Evolutionary conservation across 2,888 invertebrate species (phyloP).

Genomic region (Scrobipalpa atriplicella): DNA sequence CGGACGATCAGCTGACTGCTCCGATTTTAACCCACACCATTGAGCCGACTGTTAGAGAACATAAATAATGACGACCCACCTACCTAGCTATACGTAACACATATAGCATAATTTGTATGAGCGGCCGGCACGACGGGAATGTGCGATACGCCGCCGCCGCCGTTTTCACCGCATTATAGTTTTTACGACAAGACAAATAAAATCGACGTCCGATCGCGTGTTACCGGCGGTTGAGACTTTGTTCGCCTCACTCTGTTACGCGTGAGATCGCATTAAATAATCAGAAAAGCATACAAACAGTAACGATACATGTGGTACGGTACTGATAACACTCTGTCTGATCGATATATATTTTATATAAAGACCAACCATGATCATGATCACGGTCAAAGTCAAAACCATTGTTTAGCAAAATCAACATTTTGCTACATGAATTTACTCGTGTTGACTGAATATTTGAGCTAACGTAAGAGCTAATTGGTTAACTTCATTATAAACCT

Average conservation of each 20-base stretch:
- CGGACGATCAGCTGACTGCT: conserved; percentile 80
- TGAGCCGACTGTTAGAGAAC: conserved; percentile 79
- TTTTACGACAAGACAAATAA: conserved; percentile 67
- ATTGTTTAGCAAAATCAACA: too few species aligned
- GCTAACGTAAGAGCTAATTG: too few species aligned
- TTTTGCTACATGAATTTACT: too few species aligned
- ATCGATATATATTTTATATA: not conserved
- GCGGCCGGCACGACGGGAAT: conserved; percentile 70
- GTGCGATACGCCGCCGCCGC: conserved; percentile 70
- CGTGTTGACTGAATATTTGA: too few species aligned
- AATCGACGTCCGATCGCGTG: conserved; percentile 57
- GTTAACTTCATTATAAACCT: too few species aligned
- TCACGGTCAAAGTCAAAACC: not conserved
- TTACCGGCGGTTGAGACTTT: conserved; percentile 64
- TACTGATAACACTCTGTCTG: conserved; percentile 37
- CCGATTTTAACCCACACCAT: conserved; percentile 82
- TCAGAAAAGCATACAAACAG: conserved; percentile 66
- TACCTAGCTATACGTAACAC: conserved; percentile 77
- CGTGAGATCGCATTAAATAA: conserved; percentile 77
- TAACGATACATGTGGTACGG: conserved; percentile 55
- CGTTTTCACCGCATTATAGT: conserved; percentile 67
- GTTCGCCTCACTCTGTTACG: conserved; percentile 45
- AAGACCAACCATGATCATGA: not conserved
- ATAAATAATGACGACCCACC: conserved; percentile 83
- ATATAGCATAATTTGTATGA: conserved; percentile 80